These are phyloP conservation scores for Siniperca obscura DNA, from an alignment of 2,797 vertebrate species.

Conservation along the genomic window DNA sequence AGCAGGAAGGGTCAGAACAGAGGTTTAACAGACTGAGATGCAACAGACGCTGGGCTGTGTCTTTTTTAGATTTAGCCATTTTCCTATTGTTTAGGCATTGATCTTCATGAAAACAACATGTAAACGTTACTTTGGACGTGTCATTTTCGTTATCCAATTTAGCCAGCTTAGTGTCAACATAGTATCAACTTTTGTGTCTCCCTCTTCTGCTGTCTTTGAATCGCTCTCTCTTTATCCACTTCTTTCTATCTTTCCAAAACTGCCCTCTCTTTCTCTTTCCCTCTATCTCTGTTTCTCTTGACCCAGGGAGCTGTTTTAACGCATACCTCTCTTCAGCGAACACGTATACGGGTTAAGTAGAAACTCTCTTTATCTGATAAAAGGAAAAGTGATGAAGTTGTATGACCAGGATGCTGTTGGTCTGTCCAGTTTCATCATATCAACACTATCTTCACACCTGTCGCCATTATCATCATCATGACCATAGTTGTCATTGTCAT, in stretches of 20 bases:
- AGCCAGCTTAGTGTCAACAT: background rate
- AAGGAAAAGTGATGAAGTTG: background rate
- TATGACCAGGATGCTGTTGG: background rate
- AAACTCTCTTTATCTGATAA: conserved; percentile 10
- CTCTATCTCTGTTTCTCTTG: background rate
- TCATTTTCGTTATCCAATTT: background rate
- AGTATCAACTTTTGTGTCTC: background rate
- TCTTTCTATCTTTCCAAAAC: background rate
- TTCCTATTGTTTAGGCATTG: background rate
- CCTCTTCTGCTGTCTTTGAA: background rate
- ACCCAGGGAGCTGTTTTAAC: background rate
- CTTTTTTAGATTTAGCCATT: background rate
- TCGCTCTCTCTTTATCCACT: background rate
- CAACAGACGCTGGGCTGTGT: background rate
- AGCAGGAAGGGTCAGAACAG: background rate
- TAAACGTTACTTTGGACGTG: background rate
- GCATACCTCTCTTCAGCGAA: background rate
- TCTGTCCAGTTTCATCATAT: conserved; percentile 7
- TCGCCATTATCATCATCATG: background rate
- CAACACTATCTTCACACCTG: conserved; percentile 3
- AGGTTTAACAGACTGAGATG: background rate
- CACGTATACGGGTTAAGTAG: background rate
- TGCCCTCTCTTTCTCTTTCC: no score
- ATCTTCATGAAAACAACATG: background rate
- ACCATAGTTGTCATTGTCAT: background rate